Base-by-base conservation (phyloP, 1,140 invertebrate genomes). In the Sipha flava region DNA sequence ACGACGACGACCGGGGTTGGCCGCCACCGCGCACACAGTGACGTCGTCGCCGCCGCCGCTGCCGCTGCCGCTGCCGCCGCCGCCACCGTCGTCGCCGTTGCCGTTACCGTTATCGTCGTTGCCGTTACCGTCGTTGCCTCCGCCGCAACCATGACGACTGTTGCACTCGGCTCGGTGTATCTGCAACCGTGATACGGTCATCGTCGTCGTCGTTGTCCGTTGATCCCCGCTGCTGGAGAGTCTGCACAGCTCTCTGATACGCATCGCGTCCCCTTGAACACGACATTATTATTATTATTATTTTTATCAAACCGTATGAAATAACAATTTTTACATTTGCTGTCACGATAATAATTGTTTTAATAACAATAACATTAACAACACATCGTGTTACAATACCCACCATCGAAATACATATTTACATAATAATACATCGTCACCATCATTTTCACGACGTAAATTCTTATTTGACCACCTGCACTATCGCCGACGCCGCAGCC, bases 121-220 rank as follows among this genome's bases (percentile, higher is more conserved):
- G 68, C 9, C 66, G 47, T 47, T 29, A 12, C 23, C 18, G 23
- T 14, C 70, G 47, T n/a, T n/a, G 29, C 29, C 23, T 31, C 49
- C 34, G 73, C 73, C 37, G 73, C 73, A 77, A 57, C 49, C 49
- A 54, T 77, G 73, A 77, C 52, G 40, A 29, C 43, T 70, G 66
- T 47, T 70, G 66, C 66, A 47, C 34, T 66, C 66, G 66, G 66
- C 21, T 70, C 43, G 23, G 40, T 18, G 37, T 43, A 45, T 23
- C 40, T 26, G 54, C 54, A 29, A 31, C 54, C 45, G 66, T 70
- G 66, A 47, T 70, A 29, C 40, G 40, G 23, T 12, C 66, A 47
- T 18, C 62, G n/a, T 40, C 10, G 37, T 40, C 4, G 37, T 10
- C 26, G 23, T 43, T 5, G 6, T 14, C 37, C 40, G n/a, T n/a